Conservation (phyloP, 2,797 vertebrate genomes). For the Dromococcyx pavoninus region DNA sequence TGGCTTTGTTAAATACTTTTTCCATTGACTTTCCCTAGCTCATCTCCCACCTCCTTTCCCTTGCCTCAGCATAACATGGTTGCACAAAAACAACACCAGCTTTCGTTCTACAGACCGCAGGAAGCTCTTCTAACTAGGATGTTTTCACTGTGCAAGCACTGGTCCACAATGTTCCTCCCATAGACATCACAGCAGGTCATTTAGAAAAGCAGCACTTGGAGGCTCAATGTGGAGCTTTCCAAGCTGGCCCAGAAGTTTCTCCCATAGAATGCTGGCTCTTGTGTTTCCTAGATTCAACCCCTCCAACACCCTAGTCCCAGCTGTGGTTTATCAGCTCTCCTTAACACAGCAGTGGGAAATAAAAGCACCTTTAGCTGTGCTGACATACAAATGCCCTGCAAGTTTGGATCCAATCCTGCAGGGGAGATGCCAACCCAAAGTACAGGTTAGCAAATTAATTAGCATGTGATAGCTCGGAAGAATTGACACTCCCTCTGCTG, state of each 20-base stretch:
- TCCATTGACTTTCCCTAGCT: not conserved
- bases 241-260: not conserved
- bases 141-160: not conserved
- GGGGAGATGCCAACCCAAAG: not conserved
- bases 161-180: not conserved
- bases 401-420: not conserved
- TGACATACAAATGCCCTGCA: not conserved
- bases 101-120: not conserved
- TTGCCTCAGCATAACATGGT: not conserved
- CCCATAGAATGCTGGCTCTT: not conserved
- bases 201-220: not conserved
- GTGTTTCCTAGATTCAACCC: not conserved
- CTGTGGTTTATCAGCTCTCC: not conserved
- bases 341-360: not conserved
- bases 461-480: not conserved
- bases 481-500: not conserved
- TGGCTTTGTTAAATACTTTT: not conserved
- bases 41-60: not conserved
- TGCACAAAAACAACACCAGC: not conserved
- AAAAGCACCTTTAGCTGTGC: not conserved
- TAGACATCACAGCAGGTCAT: not conserved
- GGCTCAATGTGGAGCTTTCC: not conserved
- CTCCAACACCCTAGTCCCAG: not conserved
- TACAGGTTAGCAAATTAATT: not conserved
- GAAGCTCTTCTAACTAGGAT: not conserved